Conservation (phyloP, 2,888 invertebrate genomes). For the Torymus aiolomorphi region DNA sequence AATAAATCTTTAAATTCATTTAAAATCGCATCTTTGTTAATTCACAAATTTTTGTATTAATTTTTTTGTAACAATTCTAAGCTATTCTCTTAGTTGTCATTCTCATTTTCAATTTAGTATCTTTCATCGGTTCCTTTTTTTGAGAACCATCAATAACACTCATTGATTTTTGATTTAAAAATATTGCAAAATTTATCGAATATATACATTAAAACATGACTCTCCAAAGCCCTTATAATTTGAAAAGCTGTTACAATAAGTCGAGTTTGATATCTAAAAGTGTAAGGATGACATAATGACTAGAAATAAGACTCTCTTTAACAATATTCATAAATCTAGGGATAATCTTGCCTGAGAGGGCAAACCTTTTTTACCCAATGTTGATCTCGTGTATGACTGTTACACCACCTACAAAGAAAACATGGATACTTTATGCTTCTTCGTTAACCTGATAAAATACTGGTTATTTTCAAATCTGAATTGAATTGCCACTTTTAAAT, state of each 20-base stretch:
- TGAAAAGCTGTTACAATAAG: too few species aligned
- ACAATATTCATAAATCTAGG: constrained; percentile 4
- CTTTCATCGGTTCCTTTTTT: constrained; percentile 58
- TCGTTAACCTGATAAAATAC: background rate
- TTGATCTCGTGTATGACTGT: background rate
- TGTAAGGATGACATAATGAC: background rate
- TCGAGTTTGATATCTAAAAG: background rate
- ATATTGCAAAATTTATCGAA: constrained; percentile 51
- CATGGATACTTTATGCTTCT: background rate
- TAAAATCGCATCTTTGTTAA: constrained; percentile 58
- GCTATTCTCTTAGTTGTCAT: constrained; percentile 37
- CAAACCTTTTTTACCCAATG: background rate
- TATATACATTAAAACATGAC: constrained; percentile 57
- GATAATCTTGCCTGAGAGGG: background rate
- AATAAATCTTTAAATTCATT: constrained; percentile 66
- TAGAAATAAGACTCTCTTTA: background rate
- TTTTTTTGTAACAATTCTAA: too few species aligned
- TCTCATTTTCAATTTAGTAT: constrained; percentile 53
- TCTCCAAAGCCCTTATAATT: constrained; percentile 50
- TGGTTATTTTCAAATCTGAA: background rate
- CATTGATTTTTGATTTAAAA: too few species aligned
- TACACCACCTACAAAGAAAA: background rate
- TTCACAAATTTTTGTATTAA: constrained; percentile 50
- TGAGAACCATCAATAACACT: constrained; percentile 60
- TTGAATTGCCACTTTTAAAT: background rate